These are phyloP conservation scores for Antheraea mylitta DNA, from an alignment of 1,140 invertebrate genomes.

Conservation along the genomic window DNA sequence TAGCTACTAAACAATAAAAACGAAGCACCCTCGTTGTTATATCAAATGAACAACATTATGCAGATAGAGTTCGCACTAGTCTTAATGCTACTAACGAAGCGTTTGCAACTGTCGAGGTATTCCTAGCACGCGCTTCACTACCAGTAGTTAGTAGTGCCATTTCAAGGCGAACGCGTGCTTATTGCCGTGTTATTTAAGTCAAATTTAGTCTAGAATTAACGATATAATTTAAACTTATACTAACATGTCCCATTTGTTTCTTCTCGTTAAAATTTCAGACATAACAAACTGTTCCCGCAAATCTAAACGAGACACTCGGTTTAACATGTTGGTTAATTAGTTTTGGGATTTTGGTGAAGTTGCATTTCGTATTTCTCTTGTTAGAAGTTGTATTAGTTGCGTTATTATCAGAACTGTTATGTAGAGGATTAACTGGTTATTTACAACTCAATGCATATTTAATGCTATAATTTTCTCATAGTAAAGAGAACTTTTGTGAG, in stretches of 20 bases:
- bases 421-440: too few relatives aligned
- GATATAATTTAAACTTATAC: constrained; percentile 3
- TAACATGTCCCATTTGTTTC: neutral
- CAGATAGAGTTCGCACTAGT: neutral
- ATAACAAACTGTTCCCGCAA: neutral
- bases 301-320: neutral
- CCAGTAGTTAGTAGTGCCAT: constrained; percentile 6
- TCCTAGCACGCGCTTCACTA: neutral
- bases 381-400: too few relatives aligned
- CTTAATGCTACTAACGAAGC: neutral
- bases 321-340: neutral
- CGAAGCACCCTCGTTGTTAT: neutral
- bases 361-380: neutral
- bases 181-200: constrained; percentile 3
- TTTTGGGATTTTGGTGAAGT: neutral
- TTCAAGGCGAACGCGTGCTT: constrained; percentile 1
- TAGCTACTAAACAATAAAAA: too few relatives aligned
- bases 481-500: too few relatives aligned
- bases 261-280: neutral
- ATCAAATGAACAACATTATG: neutral
- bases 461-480: too few relatives aligned
- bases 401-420: too few relatives aligned
- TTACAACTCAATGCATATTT: too few relatives aligned
- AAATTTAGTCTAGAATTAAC: constrained; percentile 3
- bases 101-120: constrained; percentile 5